phyloP scores from a whole-genome alignment of 2,888 invertebrate genomes.

The Synanthedon myopaeformis region DNA sequence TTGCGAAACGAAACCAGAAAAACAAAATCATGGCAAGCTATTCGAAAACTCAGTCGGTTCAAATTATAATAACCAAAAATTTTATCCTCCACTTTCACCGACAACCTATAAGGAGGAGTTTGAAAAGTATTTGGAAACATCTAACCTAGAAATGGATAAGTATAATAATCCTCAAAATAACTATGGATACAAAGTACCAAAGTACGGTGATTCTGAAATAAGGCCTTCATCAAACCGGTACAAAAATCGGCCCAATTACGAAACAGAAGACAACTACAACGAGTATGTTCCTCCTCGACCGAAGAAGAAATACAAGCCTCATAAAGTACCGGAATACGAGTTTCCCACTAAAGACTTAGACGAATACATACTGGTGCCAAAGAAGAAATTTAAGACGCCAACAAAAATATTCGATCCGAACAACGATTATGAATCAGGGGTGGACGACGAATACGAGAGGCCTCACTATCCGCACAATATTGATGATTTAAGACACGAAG shows the following conservation, averaged over 20 bases:
- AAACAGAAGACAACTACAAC: slow-evolving; percentile 22
- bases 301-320: slow-evolving; percentile 44
- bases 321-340: slow-evolving; percentile 33
- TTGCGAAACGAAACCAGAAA: slow-evolving; percentile 51
- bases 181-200: slow-evolving; percentile 28
- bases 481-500: slow-evolving; percentile 29
- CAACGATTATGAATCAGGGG: slow-evolving; percentile 33
- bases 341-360: slow-evolving; percentile 37
- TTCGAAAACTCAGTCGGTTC: slow-evolving; percentile 33
- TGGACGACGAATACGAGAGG: slow-evolving; percentile 47
- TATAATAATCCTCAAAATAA: slow-evolving; percentile 26
- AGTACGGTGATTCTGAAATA: slow-evolving; percentile 29
- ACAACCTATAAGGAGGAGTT: slow-evolving; percentile 31
- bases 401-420: slow-evolving; percentile 24
- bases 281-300: slow-evolving; percentile 41
- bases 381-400: slow-evolving; percentile 50
- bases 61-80: slow-evolving; percentile 28
- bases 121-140: slow-evolving; percentile 41
- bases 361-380: slow-evolving; percentile 54
- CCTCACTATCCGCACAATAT: slow-evolving; percentile 23
- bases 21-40: slow-evolving; percentile 27
- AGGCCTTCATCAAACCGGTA: slow-evolving; percentile 18
- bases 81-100: slow-evolving; percentile 19
- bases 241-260: slow-evolving; percentile 16
- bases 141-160: slow-evolving; percentile 42